These are phyloP conservation scores for Sebastes aleutianus DNA, from an alignment of 2,797 vertebrate species.

Conservation along the genomic window DNA sequence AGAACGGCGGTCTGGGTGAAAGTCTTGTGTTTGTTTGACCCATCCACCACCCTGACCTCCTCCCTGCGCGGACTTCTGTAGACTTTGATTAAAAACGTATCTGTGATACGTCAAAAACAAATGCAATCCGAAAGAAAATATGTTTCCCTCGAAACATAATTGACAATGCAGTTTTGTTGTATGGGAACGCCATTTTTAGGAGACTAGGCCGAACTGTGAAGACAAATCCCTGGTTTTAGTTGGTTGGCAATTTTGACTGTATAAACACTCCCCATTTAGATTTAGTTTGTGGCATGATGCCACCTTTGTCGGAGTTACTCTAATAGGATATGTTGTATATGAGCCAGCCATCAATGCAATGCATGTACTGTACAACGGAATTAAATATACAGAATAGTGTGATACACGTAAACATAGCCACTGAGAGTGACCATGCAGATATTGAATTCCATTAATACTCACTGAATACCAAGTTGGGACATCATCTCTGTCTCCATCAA, in stretches of 20 bases:
- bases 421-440: not conserved
- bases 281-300: no score
- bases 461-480: not conserved
- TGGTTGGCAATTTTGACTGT: not conserved
- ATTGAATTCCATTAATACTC: not conserved
- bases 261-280: no score
- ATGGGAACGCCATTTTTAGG: not conserved
- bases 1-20: not conserved
- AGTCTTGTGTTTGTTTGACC: not conserved
- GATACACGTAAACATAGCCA: constrained; percentile 1
- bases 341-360: not conserved
- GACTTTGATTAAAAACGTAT: not conserved
- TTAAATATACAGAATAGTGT: not conserved
- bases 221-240: not conserved
- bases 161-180: not conserved
- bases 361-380: not conserved
- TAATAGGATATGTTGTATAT: not conserved
- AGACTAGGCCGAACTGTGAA: not conserved
- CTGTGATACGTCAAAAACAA: not conserved
- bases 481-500: not conserved
- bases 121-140: not conserved
- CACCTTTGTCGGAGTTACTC: not conserved
- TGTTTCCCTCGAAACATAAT: not conserved
- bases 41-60: not conserved
- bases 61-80: not conserved